phyloP scores from a whole-genome alignment of 2,888 invertebrate species.

The Slavum lentiscoides region DNA sequence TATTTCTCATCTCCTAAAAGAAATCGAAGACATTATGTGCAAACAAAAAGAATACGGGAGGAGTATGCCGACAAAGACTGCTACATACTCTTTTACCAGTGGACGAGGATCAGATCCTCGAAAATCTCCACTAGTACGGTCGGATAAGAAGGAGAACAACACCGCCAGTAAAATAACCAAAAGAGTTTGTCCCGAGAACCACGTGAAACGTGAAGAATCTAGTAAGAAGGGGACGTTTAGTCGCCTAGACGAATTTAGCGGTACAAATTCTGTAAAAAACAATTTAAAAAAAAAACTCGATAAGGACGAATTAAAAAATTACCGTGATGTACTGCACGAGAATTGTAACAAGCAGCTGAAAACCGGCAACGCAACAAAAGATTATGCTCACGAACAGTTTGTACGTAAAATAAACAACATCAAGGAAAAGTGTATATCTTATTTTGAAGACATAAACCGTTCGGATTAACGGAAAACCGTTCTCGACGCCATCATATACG shows the following conservation, averaged over 20 bases:
- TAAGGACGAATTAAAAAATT: neutral
- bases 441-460: neutral
- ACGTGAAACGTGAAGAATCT: neutral
- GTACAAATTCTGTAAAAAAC: neutral
- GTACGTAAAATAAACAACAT: neutral
- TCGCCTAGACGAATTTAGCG: neutral
- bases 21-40: constrained; percentile 12
- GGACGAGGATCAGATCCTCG: neutral
- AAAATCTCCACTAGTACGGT: neutral
- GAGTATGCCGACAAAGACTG: neutral
- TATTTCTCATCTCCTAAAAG: neutral
- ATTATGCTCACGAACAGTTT: neutral
- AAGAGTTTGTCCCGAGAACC: neutral
- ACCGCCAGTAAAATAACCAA: neutral
- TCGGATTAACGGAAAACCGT: too few relatives aligned
- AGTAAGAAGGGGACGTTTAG: too few relatives aligned
- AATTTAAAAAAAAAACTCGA: neutral
- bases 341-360: too few relatives aligned
- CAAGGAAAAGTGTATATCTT: neutral
- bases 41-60: neutral
- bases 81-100: neutral
- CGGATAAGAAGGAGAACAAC: neutral
- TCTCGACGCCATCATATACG: too few relatives aligned
- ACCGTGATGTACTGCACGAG: too few relatives aligned
- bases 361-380: neutral